phyloP scores from a whole-genome alignment of 2,797 vertebrate species.

The Dallia pectoralis region DNA sequence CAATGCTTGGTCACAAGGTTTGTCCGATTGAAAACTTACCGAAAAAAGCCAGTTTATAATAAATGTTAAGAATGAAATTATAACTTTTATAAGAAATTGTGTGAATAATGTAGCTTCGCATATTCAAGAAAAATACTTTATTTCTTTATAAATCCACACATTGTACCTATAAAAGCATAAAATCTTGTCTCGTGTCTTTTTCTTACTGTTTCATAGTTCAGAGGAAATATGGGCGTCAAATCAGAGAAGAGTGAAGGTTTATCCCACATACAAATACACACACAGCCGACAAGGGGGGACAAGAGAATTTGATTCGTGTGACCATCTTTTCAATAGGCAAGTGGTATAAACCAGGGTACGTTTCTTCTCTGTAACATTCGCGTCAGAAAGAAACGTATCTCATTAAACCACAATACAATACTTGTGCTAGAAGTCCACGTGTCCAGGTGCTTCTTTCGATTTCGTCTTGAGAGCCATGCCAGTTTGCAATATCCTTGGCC shows the following conservation, averaged over 20 bases:
- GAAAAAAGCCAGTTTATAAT: not conserved
- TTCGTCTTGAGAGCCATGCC: not conserved
- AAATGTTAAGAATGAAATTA: not conserved
- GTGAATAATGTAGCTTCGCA: not conserved
- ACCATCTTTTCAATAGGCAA: not conserved
- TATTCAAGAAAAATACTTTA: constrained; percentile 73
- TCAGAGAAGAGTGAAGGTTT: constrained; percentile 54
- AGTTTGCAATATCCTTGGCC: not conserved
- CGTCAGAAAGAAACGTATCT: not conserved
- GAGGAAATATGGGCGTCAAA: constrained; percentile 66
- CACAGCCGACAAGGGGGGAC: constrained; percentile 60
- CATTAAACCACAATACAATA: not conserved
- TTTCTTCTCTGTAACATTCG: not conserved
- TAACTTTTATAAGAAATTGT: not conserved
- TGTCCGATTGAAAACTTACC: not conserved
- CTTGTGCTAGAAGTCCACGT: constrained; percentile 2
- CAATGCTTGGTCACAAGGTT: not conserved
- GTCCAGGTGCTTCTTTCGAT: not conserved
- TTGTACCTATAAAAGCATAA: constrained; percentile 75
- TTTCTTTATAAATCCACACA: constrained; percentile 76
- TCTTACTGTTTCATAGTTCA: constrained; percentile 60
- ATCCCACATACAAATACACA: constrained; percentile 73
- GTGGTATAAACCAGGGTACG: not conserved
- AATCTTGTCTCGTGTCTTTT: constrained; percentile 52
- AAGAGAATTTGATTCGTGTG: not conserved